Conservation (phyloP, 2,888 invertebrate species). For the Parelbella ahira region DNA sequence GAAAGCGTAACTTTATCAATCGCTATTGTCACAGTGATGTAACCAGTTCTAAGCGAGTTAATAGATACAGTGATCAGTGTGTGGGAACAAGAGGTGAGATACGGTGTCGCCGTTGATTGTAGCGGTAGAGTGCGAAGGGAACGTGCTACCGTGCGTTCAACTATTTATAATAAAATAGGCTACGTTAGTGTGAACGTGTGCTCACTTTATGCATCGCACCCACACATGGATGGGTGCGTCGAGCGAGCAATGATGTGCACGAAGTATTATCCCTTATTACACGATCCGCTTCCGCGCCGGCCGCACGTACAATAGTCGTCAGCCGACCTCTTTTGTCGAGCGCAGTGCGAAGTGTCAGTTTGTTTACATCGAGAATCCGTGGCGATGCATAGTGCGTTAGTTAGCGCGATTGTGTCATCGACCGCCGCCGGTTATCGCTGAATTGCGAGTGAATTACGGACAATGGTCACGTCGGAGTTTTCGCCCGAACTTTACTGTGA, state of each 20-base stretch:
- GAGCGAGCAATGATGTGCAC: slow-evolving; percentile 77
- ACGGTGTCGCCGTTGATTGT: slow-evolving; percentile 66
- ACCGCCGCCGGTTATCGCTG: slow-evolving; percentile 62
- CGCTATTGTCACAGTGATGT: slow-evolving; percentile 64
- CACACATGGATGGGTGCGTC: slow-evolving; percentile 48
- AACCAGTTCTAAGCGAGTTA: slow-evolving; percentile 60
- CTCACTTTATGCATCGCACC: slow-evolving; percentile 72
- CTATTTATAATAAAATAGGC: slow-evolving; percentile 77
- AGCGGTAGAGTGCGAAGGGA: slow-evolving; percentile 75
- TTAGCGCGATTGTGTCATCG: slow-evolving; percentile 74
- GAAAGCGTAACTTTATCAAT: slow-evolving; percentile 47
- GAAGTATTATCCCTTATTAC: slow-evolving; percentile 78
- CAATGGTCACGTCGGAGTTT: slow-evolving; percentile 56
- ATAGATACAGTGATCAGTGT: slow-evolving; percentile 31
- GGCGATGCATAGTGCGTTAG: slow-evolving; percentile 70
- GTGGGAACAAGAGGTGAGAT: slow-evolving; percentile 50
- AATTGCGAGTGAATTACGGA: slow-evolving; percentile 67
- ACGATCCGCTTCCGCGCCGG: slow-evolving; percentile 70
- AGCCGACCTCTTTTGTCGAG: slow-evolving; percentile 62
- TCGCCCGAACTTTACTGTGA: slow-evolving; percentile 62
- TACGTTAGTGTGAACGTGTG: slow-evolving; percentile 60
- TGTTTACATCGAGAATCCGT: slow-evolving; percentile 68
- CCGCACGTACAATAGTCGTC: slow-evolving; percentile 72
- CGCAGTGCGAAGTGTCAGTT: slow-evolving; percentile 62
- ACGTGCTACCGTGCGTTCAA: slow-evolving; percentile 79